Conservation (phyloP, 2,888 invertebrate species). For the Phrixothrix hirtus region DNA sequence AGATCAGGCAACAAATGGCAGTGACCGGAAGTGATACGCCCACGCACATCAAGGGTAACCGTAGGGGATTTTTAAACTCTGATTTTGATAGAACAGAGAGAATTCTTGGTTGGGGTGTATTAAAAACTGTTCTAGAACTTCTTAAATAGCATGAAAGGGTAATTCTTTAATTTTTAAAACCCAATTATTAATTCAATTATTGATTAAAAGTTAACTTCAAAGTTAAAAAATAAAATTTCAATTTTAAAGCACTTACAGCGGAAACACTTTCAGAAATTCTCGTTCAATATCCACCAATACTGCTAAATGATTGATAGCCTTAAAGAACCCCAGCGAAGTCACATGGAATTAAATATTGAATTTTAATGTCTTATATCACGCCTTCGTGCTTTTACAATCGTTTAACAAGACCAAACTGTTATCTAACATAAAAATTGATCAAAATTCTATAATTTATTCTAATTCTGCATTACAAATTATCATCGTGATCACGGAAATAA, state of each 20-base stretch:
- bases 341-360: conserved; percentile 41
- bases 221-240: conserved; percentile 17
- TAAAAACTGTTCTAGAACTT: too few species aligned
- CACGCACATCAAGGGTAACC: conserved; percentile 28
- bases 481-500: too few species aligned
- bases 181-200: too few species aligned
- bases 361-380: conserved; percentile 18
- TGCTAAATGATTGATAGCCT: conserved; percentile 53
- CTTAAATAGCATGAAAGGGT: too few species aligned
- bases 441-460: too few species aligned
- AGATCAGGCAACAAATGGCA: conserved; percentile 43
- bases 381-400: conserved; percentile 12
- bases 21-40: conserved; percentile 44
- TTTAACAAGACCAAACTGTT: conserved; percentile 15
- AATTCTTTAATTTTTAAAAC: too few species aligned
- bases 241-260: conserved; percentile 29
- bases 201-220: too few species aligned
- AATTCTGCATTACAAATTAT: too few species aligned
- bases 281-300: conserved; percentile 39
- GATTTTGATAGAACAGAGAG: too few species aligned
- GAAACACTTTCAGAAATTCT: conserved; percentile 17
- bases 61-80: too few species aligned
- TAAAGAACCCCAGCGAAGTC: conserved; percentile 44
- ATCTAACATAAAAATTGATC: too few species aligned
- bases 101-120: too few species aligned